Evolutionary conservation across 2,888 invertebrate species (phyloP).

Genomic region (Galeopsomyia nigrocyanea): DNA sequence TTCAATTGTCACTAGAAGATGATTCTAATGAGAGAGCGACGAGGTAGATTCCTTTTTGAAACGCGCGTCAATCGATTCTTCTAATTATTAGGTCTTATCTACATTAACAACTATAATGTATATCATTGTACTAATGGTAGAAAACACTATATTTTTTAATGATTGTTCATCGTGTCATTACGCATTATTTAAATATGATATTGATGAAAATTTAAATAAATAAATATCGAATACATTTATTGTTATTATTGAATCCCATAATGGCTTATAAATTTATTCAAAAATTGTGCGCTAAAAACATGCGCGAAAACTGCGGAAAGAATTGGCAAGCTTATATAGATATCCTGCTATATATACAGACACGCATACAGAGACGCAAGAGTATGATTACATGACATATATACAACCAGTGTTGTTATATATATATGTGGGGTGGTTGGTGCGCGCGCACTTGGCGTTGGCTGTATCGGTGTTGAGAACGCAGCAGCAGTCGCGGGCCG

Average conservation of each 20-base stretch:
- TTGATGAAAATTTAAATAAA: constrained; percentile 56
- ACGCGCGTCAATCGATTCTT: constrained; percentile 44
- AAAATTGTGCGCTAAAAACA: background rate
- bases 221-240: constrained; percentile 38
- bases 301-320: background rate
- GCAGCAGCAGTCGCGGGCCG: constrained; percentile 15
- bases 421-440: background rate
- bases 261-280: background rate
- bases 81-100: constrained; percentile 44
- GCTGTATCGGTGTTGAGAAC: constrained; percentile 5
- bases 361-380: no score
- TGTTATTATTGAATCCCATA: background rate
- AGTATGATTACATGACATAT: no score
- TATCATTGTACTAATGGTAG: constrained; percentile 62
- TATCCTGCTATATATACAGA: no score
- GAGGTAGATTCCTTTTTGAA: constrained; percentile 41
- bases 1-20: constrained; percentile 57
- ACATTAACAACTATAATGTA: constrained; percentile 44
- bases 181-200: constrained; percentile 61
- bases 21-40: constrained; percentile 35
- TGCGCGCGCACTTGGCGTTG: constrained; percentile 12
- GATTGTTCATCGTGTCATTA: constrained; percentile 61
- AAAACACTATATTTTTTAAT: constrained; percentile 67
- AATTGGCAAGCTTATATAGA: no score
- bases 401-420: no score